Evolutionary conservation across 2,113 vertebrate species (phyloP), one percentile per base, ranked within the genome.

Genomic region (Hyla sarda): DNA sequence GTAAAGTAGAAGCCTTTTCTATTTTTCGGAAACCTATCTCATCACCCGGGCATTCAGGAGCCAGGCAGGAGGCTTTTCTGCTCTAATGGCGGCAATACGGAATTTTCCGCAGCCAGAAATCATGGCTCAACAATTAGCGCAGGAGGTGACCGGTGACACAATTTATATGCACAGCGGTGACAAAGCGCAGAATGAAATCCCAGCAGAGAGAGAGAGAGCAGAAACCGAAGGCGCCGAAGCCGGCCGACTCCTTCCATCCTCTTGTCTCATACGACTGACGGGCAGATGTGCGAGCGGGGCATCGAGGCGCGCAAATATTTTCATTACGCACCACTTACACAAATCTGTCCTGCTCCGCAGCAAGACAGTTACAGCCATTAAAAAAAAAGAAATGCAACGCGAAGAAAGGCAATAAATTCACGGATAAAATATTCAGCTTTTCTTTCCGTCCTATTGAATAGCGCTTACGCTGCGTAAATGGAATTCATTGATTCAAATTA

Each of bases 111-210:
- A 19, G n/a, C 34, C 16, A 80, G 77, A 78, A 76, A 76, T 82
- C 62, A 72, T 10, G 28, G 83, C 77, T 77, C 58, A 86, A 45
- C 71, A 85, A 85, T 88, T 88, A 85, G 74, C 83, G 82, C 83
- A 85, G 87, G 72, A 71, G 78, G 83, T 60, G 78, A 82, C 87
- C 82, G 50, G 69, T 86, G 87, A 77, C 87, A 88, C 87, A 86
- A 85, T 88, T 86, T 86, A 85, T 88, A 82, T 85, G 87, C 87
- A 82, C 79, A 86, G 83, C 87, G 77, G 87, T 58, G 77, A 48
- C 21, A 65, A 82, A 86, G 86, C 65, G 62, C 82, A 78, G 76
- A 85, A 34, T 67, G 71, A 82, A 82, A 76, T 82, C 72, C 78
- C 60, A 75, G 78, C 83, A 75, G 83, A 85, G 87, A 65, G 77